Evolutionary conservation across 2,888 invertebrate species (phyloP), one percentile per base, ranked within the genome.

Genomic region (Drepanosiphum platanoidis): DNA sequence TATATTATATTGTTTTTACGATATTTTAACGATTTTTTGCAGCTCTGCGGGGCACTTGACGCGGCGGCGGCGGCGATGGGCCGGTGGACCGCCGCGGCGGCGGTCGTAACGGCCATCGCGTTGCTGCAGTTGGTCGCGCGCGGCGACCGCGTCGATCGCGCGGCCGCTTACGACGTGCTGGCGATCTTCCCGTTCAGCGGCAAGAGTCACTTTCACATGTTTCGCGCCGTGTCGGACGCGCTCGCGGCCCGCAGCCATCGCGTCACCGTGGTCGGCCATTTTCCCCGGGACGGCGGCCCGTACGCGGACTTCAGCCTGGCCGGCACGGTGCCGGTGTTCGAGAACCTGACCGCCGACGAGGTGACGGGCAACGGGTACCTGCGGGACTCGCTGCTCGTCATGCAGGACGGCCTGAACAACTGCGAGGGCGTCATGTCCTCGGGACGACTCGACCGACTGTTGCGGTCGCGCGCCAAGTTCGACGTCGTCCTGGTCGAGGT

Each of bases 401-500:
- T 86, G 8, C 71, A 82, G 27, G 86, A 87, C 22, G 87, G 87
- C 15, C 9, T 87, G 27, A 75, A 87, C 34, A 83, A 84, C 32
- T 87, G 87, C 46, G 86, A 86, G 30, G 66, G 61, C 18, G 82
- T 87, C 15, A 52, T 87, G 34, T 82, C 80, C 1, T 87, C 87
- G 27, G 70, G 79, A 3, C 71, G 72, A 5, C 82, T 87, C 0
- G 39, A 74, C n/a, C 79, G 77, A 18, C 61, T 87, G 3, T 1
- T 87, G 0, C 86, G 42, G 0, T 64, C 86, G 30, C 46, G 66
- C 13, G 66, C 80, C 46, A 64, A 72, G 18, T 88, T 88, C 86
- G 89, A 89, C 86, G 79, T 89, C 7, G 86, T 89, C 18, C 87
- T 89, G 27, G 86, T 88, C 22, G 88, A 88, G 42, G 86, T 84